Conservation (phyloP, 2,113 vertebrate species). For the Crotalus helleri region DNA sequence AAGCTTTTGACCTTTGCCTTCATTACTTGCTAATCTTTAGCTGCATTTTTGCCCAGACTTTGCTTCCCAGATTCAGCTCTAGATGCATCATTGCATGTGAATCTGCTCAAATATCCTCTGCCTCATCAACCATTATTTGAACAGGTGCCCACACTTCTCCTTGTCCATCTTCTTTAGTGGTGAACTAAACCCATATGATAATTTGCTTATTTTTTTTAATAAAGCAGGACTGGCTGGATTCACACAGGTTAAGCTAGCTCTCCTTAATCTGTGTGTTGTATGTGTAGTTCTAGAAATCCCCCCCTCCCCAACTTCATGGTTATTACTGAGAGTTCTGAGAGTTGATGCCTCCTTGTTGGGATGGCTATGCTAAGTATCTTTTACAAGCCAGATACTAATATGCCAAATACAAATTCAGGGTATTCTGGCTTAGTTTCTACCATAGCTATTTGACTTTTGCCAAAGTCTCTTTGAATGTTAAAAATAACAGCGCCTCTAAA, state of each 20-base stretch:
- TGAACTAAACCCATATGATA: neutral
- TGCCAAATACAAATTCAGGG: neutral
- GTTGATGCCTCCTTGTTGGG: neutral
- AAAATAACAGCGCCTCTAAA: neutral
- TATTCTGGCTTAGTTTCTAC: neutral
- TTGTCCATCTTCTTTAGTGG: neutral
- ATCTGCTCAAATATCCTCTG: neutral
- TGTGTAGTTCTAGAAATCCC: neutral
- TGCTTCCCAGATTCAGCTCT: neutral
- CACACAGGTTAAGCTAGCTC: neutral
- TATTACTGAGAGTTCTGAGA: neutral
- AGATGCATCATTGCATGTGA: neutral
- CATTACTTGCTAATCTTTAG: neutral
- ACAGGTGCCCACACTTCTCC: neutral
- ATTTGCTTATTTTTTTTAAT: neutral
- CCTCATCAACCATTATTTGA: neutral
- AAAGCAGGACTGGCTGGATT: neutral
- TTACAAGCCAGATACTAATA: neutral
- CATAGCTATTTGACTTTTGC: neutral
- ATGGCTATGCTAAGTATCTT: neutral
- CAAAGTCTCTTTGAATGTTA: neutral
- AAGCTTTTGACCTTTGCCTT: neutral
- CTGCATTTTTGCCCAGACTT: neutral
- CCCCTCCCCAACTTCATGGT: neutral
- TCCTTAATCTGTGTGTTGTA: neutral